Evolutionary conservation across 1,140 invertebrate genomes (phyloP).

Genomic region (Argopecten irradians): DNA sequence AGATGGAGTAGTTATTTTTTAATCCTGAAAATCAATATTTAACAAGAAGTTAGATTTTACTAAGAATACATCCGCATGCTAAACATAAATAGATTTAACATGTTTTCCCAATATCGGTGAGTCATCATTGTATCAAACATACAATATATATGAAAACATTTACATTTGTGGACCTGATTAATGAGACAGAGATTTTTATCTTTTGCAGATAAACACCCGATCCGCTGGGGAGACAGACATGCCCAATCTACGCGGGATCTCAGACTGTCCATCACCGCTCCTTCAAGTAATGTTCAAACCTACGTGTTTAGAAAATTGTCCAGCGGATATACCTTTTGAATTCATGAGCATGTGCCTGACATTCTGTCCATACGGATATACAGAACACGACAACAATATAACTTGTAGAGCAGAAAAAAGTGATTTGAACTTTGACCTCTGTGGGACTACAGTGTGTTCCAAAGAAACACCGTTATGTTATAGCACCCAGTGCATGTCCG

Average conservation of each 20-base stretch:
- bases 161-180: no score
- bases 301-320: neutral
- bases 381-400: neutral
- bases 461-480: neutral
- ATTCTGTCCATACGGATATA: neutral
- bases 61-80: no score
- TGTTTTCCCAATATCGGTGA: no score
- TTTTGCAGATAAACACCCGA: neutral
- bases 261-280: neutral
- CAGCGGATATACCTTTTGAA: neutral
- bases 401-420: neutral
- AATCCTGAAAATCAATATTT: no score
- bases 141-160: no score
- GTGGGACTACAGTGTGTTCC: neutral
- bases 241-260: neutral
- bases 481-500: neutral
- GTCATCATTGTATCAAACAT: no score
- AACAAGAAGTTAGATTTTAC: no score
- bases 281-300: neutral
- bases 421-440: neutral
- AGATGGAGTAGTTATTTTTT: no score
- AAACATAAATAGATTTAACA: no score
- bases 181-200: no score
- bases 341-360: neutral
- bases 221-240: no score